Conservation (phyloP, 2,113 vertebrate species). For the Alligator mississippiensis region DNA sequence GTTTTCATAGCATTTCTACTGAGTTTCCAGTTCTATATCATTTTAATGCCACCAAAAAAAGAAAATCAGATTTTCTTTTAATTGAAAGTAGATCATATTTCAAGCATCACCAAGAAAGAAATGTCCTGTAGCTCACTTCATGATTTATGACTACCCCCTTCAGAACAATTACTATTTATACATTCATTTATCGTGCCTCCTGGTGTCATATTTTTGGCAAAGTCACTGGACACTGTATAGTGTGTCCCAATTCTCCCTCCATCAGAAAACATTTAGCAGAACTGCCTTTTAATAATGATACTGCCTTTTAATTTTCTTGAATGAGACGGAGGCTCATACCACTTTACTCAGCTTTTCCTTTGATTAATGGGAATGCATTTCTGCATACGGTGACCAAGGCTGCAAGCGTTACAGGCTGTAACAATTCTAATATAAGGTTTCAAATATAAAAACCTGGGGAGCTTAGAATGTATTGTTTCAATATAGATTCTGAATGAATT, state of each 20-base stretch:
- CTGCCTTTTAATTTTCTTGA: conserved; percentile 79
- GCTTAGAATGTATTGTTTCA: conserved; percentile 61
- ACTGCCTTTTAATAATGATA: conserved; percentile 75
- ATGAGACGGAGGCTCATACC: conserved; percentile 69
- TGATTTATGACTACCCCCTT: conserved; percentile 81
- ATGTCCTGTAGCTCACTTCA: conserved; percentile 43
- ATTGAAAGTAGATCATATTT: conserved; percentile 73
- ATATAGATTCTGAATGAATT: conserved; percentile 66
- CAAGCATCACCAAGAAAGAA: conserved; percentile 65
- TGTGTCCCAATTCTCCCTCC: conserved; percentile 74
- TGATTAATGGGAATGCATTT: conserved; percentile 79
- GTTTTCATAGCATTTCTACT: conserved; percentile 56
- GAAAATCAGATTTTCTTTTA: conserved; percentile 73
- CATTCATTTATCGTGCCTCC: conserved; percentile 76
- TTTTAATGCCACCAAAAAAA: conserved; percentile 48
- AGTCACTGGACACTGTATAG: conserved; percentile 60
- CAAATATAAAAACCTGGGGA: conserved; percentile 35
- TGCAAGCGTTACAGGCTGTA: conserved; percentile 64
- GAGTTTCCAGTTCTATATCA: conserved; percentile 40
- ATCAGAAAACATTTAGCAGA: conserved; percentile 79
- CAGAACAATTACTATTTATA: conserved; percentile 80
- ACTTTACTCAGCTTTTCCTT: conserved; percentile 76
- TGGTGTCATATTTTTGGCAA: conserved; percentile 80
- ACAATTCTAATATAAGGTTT: conserved; percentile 70
- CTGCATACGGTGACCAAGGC: conserved; percentile 31